phyloP scores from a whole-genome alignment of 2,888 invertebrate genomes.

The Tubulanus polymorphus region DNA sequence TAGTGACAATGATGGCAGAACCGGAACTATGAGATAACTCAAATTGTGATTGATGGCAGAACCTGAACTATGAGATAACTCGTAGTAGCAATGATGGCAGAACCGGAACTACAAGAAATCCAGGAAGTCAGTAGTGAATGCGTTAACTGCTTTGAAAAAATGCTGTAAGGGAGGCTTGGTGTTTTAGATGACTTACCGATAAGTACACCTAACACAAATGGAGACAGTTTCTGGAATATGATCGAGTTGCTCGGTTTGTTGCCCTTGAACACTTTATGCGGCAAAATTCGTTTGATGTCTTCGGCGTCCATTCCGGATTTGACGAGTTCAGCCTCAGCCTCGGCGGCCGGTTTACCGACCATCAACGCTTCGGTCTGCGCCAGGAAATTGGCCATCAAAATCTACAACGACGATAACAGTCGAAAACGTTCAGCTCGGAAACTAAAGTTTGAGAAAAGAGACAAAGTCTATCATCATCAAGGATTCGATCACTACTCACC shows the following conservation, averaged over 20 bases:
- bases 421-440: neutral
- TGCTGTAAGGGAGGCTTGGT: neutral
- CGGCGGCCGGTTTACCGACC: conserved; percentile 67
- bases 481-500: conserved; percentile 43
- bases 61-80: neutral
- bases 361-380: conserved; percentile 99
- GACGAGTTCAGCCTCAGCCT: conserved; percentile 76
- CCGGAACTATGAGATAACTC: conserved; percentile 3
- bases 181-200: conserved; percentile 66
- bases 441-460: conserved; percentile 1
- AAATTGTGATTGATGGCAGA: neutral
- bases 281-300: conserved; percentile 74
- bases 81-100: no score
- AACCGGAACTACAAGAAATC: no score
- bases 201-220: conserved; percentile 86
- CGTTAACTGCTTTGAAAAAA: no score
- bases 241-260: conserved; percentile 98
- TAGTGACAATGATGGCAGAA: no score
- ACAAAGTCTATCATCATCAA: neutral
- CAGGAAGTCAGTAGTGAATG: no score
- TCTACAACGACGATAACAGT: conserved; percentile 54
- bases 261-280: conserved; percentile 93
- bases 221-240: conserved; percentile 83
- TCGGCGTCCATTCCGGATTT: conserved; percentile 71
- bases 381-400: conserved; percentile 91